Evolutionary conservation across 2,888 invertebrate genomes (phyloP), one percentile per base, ranked within the genome.

Genomic region (Slavum lentiscoides): DNA sequence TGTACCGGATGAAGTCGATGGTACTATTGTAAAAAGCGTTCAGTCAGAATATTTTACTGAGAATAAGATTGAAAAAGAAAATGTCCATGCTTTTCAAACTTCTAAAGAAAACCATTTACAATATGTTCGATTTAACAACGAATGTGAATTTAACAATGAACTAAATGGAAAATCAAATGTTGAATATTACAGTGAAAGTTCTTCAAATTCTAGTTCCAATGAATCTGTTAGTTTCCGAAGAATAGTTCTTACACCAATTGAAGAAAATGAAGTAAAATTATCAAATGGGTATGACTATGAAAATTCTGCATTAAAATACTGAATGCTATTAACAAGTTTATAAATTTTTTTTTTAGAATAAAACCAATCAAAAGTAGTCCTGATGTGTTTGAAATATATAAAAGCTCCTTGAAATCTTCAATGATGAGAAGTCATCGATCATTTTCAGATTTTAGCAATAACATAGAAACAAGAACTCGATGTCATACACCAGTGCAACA

Each of bases 341-440:
- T 49, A 15, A 70, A 53, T 62, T 37, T 64, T 55, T 55, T 76
- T 77, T 30, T 11, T 53, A 72, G 75, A 74, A 81, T 81, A 19
- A 82, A 82, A 55, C 70, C 82, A 30, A 70, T 82, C 23, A 72
- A 80, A 70, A 81, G 82, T 55, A 83, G 82, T 67, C 74, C 73
- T 8, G 75, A 83, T 67, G 39, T 81, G n/a, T 81, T 68, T 61
- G 81, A 67, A 9, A 11, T 81, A 11, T 81, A 64, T 66, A 73
- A 69, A 66, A 59, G 49, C 6, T 69, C 64, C 8, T 30, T 59
- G 17, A 76, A 82, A 30, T 53, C 55, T 49, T 23, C 82, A 1
- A 69, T 69, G 49, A 76, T 68, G 66, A 82, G 69, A 61, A 81
- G 59, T 55, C 67, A 75, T 81, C 37, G 74, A n/a, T 83, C 83